A percentile compares a stretch with the other conserved stretches of the same genome.
Evolutionary conservation across 2,797 vertebrate genomes (phyloP).

Genomic region (Onychomys torridus): DNA sequence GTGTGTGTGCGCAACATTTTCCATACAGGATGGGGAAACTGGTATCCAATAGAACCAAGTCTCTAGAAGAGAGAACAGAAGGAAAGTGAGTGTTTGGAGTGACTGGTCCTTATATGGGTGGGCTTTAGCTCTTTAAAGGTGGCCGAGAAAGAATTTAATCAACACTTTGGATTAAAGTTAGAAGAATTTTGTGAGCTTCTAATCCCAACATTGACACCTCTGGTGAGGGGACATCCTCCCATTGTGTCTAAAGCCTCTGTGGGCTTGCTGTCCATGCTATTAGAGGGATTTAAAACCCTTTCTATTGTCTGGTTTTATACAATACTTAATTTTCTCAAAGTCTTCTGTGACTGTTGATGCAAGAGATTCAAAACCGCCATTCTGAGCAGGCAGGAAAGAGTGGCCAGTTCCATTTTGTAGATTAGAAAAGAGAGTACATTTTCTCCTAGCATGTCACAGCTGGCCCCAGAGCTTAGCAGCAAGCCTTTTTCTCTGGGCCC

Average conservation of each 20-base stretch:
- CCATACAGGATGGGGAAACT: constrained; percentile 69
- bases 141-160: not conserved
- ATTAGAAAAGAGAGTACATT: not conserved
- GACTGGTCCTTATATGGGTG: not conserved
- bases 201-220: too few species aligned
- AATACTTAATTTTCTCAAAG: not conserved
- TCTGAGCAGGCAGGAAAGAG: not conserved
- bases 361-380: not conserved
- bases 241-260: not conserved
- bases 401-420: not conserved
- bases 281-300: not conserved
- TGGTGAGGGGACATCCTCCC: not conserved
- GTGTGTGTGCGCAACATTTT: constrained; percentile 56
- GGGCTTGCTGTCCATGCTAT: not conserved
- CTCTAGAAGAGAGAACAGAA: constrained; percentile 70
- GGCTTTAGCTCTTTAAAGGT: not conserved
- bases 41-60: constrained; percentile 73
- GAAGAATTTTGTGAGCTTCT: not conserved
- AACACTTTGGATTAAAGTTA: not conserved
- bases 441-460: not conserved
- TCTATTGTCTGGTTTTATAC: not conserved
- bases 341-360: not conserved
- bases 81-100: constrained; percentile 21
- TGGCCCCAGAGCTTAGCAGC: not conserved
- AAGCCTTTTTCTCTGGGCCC: not conserved